Evolutionary conservation across 2,888 invertebrate species (phyloP), one percentile per base, ranked within the genome.

Genomic region (Eristalis pertinax): DNA sequence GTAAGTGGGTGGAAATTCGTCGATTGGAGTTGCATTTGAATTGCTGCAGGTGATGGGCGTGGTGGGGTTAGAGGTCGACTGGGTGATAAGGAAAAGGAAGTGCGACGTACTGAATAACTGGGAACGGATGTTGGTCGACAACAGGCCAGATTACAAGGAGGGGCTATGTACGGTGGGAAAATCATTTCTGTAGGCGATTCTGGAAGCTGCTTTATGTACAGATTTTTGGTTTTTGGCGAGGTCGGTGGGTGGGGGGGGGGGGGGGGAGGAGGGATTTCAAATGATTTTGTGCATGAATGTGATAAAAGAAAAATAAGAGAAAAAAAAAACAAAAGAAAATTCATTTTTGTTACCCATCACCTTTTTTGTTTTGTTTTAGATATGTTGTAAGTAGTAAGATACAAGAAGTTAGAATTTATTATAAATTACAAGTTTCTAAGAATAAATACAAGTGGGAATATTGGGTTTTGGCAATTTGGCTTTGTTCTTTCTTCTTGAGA

Each of bases 131-230:
- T 90, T 81, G 92, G 92, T 65, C 92, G 92, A 89, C 93, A 93
- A 89, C 93, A 93, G 85, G 93, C 91, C 77, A 92, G 90, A 89
- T 92, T 91, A 89, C 92, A 93, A 26, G 93, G 92, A 72, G 91
- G 93, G 78, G 92, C 92, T 89, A 93, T 92, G 84, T 92, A 92
- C 64, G 93, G 93, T 67, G 93, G 93, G 90, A 93, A 93, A 75
- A 92, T 90, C 92, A 93, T 92, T 92, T 93, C 93, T 88, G 90
- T 91, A 73, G 92, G 92, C 90, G 92, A 91, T 89, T 93, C 93
- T 89, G 93, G 92, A 89, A 93, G 91, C 93, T 93, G 90, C 89
- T 88, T 76, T 68, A 64, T 70, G 84, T 80, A 68, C 70, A 76
- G 41, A 74, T 77, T 76, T 29, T 29, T n/a, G n/a, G n/a, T n/a